These are phyloP conservation scores for Tamias sibiricus DNA, from an alignment of 2,113 vertebrate species.

Conservation along the genomic window DNA sequence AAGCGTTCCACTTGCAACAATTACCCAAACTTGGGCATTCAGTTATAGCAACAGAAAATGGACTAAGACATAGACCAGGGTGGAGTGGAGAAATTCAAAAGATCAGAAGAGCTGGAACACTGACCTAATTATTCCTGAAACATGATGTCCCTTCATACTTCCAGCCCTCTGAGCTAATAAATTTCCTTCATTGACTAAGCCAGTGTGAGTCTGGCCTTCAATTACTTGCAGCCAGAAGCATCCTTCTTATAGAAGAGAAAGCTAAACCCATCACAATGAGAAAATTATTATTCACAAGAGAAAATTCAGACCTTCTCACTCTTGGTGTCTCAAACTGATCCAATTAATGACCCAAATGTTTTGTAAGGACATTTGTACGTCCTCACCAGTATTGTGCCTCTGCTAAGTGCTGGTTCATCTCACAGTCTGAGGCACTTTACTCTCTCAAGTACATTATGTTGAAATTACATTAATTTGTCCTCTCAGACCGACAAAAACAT, in stretches of 20 bases:
- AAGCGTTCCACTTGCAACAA: too few relatives aligned
- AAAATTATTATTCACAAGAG: constrained; percentile 31
- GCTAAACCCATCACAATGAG: neutral
- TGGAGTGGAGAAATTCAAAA: neutral
- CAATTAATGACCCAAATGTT: neutral
- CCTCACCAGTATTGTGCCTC: neutral
- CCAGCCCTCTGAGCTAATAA: neutral
- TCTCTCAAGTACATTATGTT: neutral
- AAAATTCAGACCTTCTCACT: neutral
- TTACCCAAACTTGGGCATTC: neutral
- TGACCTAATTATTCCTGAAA: constrained; percentile 36
- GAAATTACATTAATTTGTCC: neutral
- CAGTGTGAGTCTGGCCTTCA: neutral
- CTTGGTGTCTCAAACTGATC: neutral
- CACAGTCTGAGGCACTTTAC: neutral
- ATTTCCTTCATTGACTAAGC: constrained; percentile 10
- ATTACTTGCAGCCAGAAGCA: constrained; percentile 40
- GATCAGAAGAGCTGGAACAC: neutral
- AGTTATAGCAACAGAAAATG: neutral
- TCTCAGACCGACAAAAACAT: constrained; percentile 14
- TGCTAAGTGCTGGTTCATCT: neutral
- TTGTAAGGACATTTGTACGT: neutral
- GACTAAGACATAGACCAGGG: neutral
- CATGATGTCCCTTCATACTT: neutral
- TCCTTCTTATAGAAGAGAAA: neutral